phyloP scores from a whole-genome alignment of 2,888 invertebrate species.

The Cheilosia soror region DNA sequence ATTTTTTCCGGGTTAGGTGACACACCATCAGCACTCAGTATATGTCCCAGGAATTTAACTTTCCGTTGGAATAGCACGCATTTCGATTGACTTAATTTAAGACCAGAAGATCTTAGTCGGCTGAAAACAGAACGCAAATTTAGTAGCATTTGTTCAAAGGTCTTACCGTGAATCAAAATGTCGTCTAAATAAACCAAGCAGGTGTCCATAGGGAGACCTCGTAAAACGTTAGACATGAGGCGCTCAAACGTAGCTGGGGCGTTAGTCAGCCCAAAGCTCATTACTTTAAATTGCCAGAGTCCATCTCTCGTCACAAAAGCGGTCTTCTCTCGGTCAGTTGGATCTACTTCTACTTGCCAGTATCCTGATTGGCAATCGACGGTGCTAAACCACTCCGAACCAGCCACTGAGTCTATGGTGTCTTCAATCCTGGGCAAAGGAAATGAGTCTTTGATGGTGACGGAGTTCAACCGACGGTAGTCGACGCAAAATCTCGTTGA shows the following conservation, averaged over 20 bases:
- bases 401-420: conserved; percentile 18
- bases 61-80: conserved; percentile 20
- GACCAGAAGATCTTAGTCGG: conserved; percentile 3
- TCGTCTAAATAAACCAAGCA: conserved; percentile 12
- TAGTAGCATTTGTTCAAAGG: conserved; percentile 18
- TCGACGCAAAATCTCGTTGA: conserved; percentile 40
- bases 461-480: conserved; percentile 31
- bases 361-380: conserved; percentile 47
- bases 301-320: conserved; percentile 26
- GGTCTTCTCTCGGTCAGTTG: conserved; percentile 15
- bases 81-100: conserved; percentile 31
- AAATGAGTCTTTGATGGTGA: conserved; percentile 40
- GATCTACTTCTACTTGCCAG: conserved; percentile 43
- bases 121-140: conserved; percentile 42
- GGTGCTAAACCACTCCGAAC: conserved; percentile 22
- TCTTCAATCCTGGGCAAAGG: conserved; percentile 58
- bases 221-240: background rate
- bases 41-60: conserved; percentile 16
- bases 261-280: conserved; percentile 28
- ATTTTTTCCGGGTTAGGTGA: conserved; percentile 24
- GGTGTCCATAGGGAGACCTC: conserved; percentile 7
- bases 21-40: conserved; percentile 12
- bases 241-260: conserved; percentile 1
- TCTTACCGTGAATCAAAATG: conserved; percentile 41
- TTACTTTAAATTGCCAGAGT: conserved; percentile 39